Evolutionary conservation across 2,113 vertebrate genomes (phyloP).

Genomic region (Tichodroma muraria): DNA sequence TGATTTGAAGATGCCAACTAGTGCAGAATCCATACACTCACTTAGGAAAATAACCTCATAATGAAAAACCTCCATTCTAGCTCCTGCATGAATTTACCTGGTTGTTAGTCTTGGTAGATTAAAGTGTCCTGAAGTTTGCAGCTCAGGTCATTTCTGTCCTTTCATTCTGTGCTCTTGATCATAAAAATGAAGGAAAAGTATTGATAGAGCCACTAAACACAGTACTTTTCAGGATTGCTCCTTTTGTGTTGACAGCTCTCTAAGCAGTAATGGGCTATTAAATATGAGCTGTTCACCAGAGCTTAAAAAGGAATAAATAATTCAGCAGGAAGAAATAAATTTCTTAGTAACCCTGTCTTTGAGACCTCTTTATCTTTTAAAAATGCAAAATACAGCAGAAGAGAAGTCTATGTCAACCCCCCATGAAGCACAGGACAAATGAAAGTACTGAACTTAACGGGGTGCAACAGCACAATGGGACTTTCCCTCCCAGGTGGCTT

Average conservation of each 20-base stretch:
- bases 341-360: neutral
- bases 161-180: neutral
- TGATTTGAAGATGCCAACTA: neutral
- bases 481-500: neutral
- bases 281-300: neutral
- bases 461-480: neutral
- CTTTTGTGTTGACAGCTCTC: neutral
- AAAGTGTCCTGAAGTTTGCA: neutral
- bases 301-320: slow-evolving; percentile 20
- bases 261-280: neutral
- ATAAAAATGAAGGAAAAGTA: slow-evolving; percentile 1
- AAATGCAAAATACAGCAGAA: neutral
- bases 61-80: neutral
- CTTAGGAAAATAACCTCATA: neutral
- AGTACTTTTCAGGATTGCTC: neutral
- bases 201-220: neutral
- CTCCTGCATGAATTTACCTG: neutral
- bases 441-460: neutral
- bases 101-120: neutral
- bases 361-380: neutral
- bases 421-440: neutral
- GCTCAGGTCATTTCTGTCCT: neutral
- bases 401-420: neutral
- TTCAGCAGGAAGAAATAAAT: slow-evolving; percentile 28
- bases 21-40: neutral